Percentiles rank a stretch among this genome's conserved stretches.
Conservation (phyloP, 2,888 invertebrate genomes). For the Callinectes sapidus region DNA sequence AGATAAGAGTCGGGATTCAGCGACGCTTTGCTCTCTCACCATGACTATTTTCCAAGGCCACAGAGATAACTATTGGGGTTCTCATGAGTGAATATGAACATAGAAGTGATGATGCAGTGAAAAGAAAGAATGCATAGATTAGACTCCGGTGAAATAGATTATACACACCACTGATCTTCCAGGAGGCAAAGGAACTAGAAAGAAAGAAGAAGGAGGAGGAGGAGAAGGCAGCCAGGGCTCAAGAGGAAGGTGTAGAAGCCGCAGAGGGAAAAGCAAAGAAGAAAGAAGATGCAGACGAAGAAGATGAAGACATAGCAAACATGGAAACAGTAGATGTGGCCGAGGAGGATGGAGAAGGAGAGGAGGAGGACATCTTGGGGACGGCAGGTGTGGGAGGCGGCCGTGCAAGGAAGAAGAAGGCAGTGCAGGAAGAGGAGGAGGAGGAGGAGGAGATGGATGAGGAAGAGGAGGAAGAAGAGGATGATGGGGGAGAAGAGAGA, state of each 20-base stretch:
- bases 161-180: not conserved
- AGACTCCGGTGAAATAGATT: not conserved
- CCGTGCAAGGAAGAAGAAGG: slow-evolving; percentile 4
- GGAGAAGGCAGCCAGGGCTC: slow-evolving; percentile 22
- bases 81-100: too few species aligned
- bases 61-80: too few species aligned
- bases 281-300: slow-evolving; percentile 17
- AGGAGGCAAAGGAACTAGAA: slow-evolving; percentile 47
- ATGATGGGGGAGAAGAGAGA: not conserved
- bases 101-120: too few species aligned
- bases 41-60: too few species aligned
- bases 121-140: not conserved
- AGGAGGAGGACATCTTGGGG: not conserved
- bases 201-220: slow-evolving; percentile 46
- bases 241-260: not conserved
- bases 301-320: slow-evolving; percentile 46
- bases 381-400: not conserved
- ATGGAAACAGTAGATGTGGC: slow-evolving; percentile 59
- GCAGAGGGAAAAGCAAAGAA: not conserved
- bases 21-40: too few species aligned
- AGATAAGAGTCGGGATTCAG: not conserved
- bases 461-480: slow-evolving; percentile 18
- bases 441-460: not conserved
- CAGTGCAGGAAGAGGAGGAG: slow-evolving; percentile 5
- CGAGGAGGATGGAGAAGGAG: slow-evolving; percentile 8